Conservation (phyloP, 2,113 vertebrate species). For the Sylvia atricapilla region DNA sequence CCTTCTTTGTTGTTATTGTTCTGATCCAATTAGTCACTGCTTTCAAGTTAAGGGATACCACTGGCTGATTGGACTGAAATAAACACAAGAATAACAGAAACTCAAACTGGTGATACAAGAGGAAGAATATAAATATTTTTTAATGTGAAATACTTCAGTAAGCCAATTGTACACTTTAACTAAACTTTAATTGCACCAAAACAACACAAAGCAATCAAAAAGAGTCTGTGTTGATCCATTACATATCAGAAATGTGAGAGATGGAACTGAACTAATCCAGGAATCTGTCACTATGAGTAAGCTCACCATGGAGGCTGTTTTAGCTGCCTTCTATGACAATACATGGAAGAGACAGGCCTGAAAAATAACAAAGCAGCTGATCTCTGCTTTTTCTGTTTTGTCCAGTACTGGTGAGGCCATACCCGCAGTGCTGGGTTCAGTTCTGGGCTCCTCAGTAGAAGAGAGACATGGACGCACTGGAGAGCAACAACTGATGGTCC, state of each 20-base stretch:
- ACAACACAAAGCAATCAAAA: not conserved
- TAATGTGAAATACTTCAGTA: not conserved
- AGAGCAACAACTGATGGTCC: not conserved
- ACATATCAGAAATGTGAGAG: not conserved
- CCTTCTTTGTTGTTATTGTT: conserved; percentile 44
- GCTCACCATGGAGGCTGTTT: not conserved
- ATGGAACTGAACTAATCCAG: not conserved
- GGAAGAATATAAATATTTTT: not conserved
- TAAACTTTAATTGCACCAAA: not conserved
- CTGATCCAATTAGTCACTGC: conserved; percentile 38
- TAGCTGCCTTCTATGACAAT: not conserved
- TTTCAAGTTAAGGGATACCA: not conserved
- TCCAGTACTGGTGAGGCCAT: not conserved
- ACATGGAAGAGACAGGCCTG: not conserved
- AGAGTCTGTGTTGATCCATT: not conserved
- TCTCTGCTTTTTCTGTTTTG: not conserved
- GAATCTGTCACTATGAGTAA: not conserved
- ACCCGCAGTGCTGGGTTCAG: not conserved
- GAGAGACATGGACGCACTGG: not conserved
- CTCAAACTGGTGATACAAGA: not conserved
- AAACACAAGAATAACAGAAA: not conserved
- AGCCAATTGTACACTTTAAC: not conserved
- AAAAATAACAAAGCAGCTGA: not conserved
- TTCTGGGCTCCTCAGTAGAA: not conserved
- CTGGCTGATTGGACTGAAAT: not conserved